A percentile compares a stretch with the other conserved stretches of the same genome.
Conservation (phyloP, 1,140 invertebrate species). For the Achatina immaculata region DNA sequence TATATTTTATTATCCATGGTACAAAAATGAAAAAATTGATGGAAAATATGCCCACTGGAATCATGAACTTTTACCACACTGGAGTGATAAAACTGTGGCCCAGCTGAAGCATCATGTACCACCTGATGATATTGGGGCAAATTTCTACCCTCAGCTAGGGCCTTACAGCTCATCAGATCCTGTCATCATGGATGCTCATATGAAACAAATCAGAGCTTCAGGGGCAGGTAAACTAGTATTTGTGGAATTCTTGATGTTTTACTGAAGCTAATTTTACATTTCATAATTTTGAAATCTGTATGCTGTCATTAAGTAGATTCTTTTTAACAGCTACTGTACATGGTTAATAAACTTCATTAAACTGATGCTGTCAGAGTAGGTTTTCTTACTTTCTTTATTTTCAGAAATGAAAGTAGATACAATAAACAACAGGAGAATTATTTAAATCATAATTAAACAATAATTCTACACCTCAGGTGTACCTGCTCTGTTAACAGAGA, state of each 20-base stretch:
- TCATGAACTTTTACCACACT: slow-evolving; percentile 70
- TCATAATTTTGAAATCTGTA: slow-evolving; percentile 5
- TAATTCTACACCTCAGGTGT: too few species aligned
- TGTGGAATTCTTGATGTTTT: too few species aligned
- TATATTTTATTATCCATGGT: slow-evolving; percentile 75
- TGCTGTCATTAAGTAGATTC: too few species aligned
- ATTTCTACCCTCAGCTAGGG: slow-evolving; percentile 72
- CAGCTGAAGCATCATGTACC: slow-evolving; percentile 68
- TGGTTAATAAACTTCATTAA: too few species aligned
- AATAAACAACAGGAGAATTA: too few species aligned
- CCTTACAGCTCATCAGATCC: slow-evolving; percentile 72
- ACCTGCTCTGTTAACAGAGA: too few species aligned
- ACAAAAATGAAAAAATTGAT: slow-evolving; percentile 70
- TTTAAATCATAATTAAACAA: too few species aligned
- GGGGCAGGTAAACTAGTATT: slow-evolving; percentile 65
- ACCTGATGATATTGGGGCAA: slow-evolving; percentile 72
- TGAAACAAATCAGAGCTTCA: slow-evolving; percentile 68
- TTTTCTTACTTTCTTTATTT: too few species aligned
- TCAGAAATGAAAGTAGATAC: too few species aligned
- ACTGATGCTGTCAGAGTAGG: too few species aligned
- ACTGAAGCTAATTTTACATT: too few species aligned
- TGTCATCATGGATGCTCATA: slow-evolving; percentile 68
- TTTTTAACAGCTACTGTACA: too few species aligned
- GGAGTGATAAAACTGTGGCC: slow-evolving; percentile 64
- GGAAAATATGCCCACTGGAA: slow-evolving; percentile 73